phyloP scores from a whole-genome alignment of 1,140 invertebrate genomes.

The Drosophila sechellia region DNA sequence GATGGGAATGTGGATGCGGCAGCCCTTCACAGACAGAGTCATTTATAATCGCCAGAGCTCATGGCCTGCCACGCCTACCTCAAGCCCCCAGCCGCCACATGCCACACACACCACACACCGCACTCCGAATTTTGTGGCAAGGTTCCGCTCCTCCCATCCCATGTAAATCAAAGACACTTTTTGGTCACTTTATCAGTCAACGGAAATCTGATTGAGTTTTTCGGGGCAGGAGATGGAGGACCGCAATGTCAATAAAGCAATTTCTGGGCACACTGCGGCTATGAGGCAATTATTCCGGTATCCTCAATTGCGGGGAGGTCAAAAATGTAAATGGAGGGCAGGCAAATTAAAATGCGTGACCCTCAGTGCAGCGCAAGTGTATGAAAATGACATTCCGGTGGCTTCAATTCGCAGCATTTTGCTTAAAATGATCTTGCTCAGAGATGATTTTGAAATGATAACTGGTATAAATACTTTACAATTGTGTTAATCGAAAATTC shows the following conservation, averaged over 20 bases:
- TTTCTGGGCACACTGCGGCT: slow-evolving; percentile 11
- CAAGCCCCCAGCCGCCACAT: background rate
- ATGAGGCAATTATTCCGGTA: slow-evolving; percentile 21
- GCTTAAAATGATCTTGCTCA: too few relatives aligned
- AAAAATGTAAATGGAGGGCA: background rate
- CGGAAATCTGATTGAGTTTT: slow-evolving; percentile 15
- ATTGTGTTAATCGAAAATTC: too few relatives aligned
- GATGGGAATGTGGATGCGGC: too few relatives aligned
- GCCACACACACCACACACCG: background rate
- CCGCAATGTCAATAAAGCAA: slow-evolving; percentile 12
- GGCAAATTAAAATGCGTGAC: background rate
- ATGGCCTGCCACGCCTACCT: slow-evolving; percentile 25
- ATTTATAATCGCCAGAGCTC: slow-evolving; percentile 45
- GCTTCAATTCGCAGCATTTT: background rate
- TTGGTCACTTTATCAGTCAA: slow-evolving; percentile 29
- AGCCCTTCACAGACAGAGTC: slow-evolving; percentile 2
- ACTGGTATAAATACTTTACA: too few relatives aligned
- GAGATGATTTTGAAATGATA: too few relatives aligned
- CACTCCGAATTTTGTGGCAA: slow-evolving; percentile 2
- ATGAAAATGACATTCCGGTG: background rate
- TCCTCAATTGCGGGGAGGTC: background rate
- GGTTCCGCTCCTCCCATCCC: slow-evolving; percentile 1
- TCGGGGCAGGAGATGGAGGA: background rate
- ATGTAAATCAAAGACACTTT: slow-evolving; percentile 51
- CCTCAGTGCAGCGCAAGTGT: background rate